Evolutionary conservation across 2,113 vertebrate genomes (phyloP).

Genomic region (Syngnathus scovelli): DNA sequence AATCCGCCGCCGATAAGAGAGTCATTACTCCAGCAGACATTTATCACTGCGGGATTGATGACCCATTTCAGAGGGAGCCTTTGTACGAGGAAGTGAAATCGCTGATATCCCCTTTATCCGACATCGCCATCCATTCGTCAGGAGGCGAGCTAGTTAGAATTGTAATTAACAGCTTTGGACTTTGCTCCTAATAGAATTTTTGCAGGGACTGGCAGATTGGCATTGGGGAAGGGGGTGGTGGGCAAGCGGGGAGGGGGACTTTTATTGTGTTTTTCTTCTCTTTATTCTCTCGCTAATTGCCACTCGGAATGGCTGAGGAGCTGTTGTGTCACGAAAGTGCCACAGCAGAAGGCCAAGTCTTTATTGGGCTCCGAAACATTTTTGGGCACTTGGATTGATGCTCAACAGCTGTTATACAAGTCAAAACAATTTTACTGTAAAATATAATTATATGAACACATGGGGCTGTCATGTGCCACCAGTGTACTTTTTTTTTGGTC

Average conservation of each 20-base stretch:
- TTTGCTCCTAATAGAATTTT: slow-evolving; percentile 75
- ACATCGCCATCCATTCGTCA: slow-evolving; percentile 72
- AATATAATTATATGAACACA: neutral
- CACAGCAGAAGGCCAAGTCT: slow-evolving; percentile 27
- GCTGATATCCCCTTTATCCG: slow-evolving; percentile 67
- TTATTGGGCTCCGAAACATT: neutral
- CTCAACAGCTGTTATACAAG: neutral
- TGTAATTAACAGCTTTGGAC: slow-evolving; percentile 74
- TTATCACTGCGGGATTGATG: slow-evolving; percentile 76
- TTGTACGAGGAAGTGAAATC: slow-evolving; percentile 67
- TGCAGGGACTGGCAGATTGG: slow-evolving; percentile 58
- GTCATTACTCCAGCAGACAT: slow-evolving; percentile 75
- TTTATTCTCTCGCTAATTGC: slow-evolving; percentile 47
- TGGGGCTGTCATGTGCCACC: too few species aligned
- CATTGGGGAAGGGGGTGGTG: slow-evolving; percentile 31
- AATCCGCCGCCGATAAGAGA: slow-evolving; percentile 72
- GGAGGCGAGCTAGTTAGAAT: slow-evolving; percentile 65
- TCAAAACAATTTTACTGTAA: neutral
- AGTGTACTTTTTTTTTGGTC: too few species aligned
- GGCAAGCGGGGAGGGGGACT: slow-evolving; percentile 10
- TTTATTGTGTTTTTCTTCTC: slow-evolving; percentile 48
- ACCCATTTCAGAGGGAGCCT: slow-evolving; percentile 71
- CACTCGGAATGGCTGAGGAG: slow-evolving; percentile 33
- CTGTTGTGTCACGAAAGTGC: slow-evolving; percentile 46
- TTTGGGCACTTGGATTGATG: neutral